Conservation (phyloP, 2,888 invertebrate species). For the Sesamia inferens region DNA sequence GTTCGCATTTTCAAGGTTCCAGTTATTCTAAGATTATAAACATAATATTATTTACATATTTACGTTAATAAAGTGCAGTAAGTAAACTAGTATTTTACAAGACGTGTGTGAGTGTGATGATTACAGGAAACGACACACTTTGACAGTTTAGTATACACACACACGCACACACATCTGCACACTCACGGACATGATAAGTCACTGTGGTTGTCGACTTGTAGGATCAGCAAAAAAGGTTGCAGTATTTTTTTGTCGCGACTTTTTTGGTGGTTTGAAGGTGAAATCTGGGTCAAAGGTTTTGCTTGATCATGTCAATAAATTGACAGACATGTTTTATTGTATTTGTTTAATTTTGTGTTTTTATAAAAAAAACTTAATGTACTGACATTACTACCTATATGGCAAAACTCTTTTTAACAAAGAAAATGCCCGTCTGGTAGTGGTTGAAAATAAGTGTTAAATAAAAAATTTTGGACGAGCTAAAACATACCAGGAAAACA, state of each 20-base stretch:
- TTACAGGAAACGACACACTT: constrained; percentile 78
- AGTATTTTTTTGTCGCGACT: neutral
- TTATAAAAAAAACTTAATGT: too few relatives aligned
- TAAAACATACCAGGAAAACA: too few relatives aligned
- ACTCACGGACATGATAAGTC: constrained; percentile 64
- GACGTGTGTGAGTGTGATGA: constrained; percentile 76
- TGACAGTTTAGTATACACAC: constrained; percentile 46
- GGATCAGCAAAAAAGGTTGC: constrained; percentile 62
- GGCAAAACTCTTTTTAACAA: neutral
- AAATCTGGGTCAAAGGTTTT: constrained; percentile 4
- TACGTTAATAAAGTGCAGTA: constrained; percentile 35
- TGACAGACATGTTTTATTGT: neutral
- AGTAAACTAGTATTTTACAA: constrained; percentile 70
- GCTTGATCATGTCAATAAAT: neutral
- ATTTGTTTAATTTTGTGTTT: too few relatives aligned
- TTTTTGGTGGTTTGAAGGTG: neutral
- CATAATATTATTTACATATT: constrained; percentile 5
- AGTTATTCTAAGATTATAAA: constrained; percentile 1
- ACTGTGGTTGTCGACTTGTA: constrained; percentile 61
- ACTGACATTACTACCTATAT: neutral
- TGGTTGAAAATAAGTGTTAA: too few relatives aligned
- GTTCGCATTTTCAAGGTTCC: neutral
- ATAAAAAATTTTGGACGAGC: too few relatives aligned
- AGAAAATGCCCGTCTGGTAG: neutral
- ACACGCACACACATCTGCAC: constrained; percentile 67